Percentiles rank a stretch among this genome's conserved stretches.
phyloP scores from a whole-genome alignment of 2,113 vertebrate species.

The Larimichthys crocea region DNA sequence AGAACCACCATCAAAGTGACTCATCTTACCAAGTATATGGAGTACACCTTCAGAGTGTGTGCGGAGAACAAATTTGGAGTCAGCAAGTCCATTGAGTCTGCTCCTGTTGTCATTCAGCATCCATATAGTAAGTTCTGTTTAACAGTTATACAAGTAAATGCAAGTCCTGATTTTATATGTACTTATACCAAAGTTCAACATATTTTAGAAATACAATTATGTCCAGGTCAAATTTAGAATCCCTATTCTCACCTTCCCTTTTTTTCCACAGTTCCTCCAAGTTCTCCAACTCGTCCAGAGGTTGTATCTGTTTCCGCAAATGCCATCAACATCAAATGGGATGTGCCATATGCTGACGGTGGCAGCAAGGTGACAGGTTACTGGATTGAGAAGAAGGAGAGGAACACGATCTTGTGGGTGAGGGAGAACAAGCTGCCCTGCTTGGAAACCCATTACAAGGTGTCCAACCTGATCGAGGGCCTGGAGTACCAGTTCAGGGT shows the following conservation, averaged over 20 bases:
- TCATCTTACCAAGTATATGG: constrained; percentile 97
- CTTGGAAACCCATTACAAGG: constrained; percentile 93
- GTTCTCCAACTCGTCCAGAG: constrained; percentile 94
- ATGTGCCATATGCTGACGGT: constrained; percentile 95
- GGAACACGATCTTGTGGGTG: constrained; percentile 98
- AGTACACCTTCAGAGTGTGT: constrained; percentile 96
- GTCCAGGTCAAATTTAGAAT: neutral
- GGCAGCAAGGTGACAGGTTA: constrained; percentile 96
- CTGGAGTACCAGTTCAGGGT: constrained; percentile 98
- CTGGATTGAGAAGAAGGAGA: constrained; percentile 99
- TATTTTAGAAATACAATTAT: neutral
- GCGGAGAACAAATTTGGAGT: constrained; percentile 98
- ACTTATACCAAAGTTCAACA: neutral
- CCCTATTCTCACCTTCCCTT: neutral
- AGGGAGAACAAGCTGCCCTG: constrained; percentile 98
- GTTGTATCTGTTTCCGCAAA: constrained; percentile 91
- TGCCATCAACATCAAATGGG: constrained; percentile 95
- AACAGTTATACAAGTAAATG: neutral
- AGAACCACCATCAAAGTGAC: constrained; percentile 97
- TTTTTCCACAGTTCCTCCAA: constrained; percentile 89
- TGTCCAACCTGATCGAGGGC: constrained; percentile 92
- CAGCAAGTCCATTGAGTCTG: constrained; percentile 94
- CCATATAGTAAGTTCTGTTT: constrained; percentile 89
- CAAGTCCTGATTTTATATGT: neutral
- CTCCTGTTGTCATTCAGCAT: constrained; percentile 93